These are phyloP conservation scores for Zosterops pallidus DNA, from an alignment of 2,113 vertebrate species.

Conservation along the genomic window DNA sequence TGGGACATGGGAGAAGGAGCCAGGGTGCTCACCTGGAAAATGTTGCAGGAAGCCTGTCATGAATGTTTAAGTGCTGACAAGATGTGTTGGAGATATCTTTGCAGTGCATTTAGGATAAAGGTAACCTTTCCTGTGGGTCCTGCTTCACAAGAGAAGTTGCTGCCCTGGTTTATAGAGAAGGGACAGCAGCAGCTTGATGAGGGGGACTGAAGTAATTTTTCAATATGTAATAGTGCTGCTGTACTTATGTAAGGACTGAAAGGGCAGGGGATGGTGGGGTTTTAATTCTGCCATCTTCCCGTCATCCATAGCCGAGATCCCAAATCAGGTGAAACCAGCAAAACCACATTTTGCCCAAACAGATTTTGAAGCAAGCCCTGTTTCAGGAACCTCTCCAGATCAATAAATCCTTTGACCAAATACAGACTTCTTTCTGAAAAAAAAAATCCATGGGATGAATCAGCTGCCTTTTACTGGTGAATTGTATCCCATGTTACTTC, in stretches of 20 bases:
- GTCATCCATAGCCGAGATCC: neutral
- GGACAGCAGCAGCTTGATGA: neutral
- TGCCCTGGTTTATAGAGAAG: neutral
- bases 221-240: neutral
- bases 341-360: neutral
- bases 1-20: constrained; percentile 1
- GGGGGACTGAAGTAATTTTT: neutral
- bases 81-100: constrained; percentile 57
- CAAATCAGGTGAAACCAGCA: neutral
- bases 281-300: neutral
- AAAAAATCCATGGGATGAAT: neutral
- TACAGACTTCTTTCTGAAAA: neutral
- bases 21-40: constrained; percentile 75
- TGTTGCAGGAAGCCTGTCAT: constrained; percentile 55
- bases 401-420: neutral
- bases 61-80: constrained; percentile 66
- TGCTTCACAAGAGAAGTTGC: neutral
- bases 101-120: constrained; percentile 40
- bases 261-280: neutral
- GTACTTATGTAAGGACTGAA: neutral
- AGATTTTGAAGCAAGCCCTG: neutral
- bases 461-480: neutral
- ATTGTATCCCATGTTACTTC: neutral
- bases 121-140: neutral
- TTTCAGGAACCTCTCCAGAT: neutral